These are phyloP conservation scores for Reticulitermes lucifugus DNA, from an alignment of 2,888 invertebrate genomes.

Conservation along the genomic window DNA sequence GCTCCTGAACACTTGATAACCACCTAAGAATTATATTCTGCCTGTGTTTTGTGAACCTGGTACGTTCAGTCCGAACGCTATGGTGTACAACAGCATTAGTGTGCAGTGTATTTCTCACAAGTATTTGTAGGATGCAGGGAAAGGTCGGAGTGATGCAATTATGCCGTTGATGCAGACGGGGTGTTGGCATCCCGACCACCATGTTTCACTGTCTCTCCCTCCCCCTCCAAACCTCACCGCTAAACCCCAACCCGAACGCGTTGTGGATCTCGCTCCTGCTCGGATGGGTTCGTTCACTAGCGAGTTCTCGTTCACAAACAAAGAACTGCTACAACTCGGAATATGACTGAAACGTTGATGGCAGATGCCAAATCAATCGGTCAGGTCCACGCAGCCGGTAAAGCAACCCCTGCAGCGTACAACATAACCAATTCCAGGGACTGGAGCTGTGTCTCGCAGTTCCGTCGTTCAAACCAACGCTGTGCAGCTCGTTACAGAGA, in stretches of 20 bases:
- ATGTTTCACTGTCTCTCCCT: background rate
- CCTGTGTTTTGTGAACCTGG: no score
- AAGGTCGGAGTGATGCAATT: background rate
- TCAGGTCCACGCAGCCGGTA: background rate
- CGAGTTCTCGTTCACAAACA: conserved; percentile 15
- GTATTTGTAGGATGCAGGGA: background rate
- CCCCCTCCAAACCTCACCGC: background rate
- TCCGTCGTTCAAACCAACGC: background rate
- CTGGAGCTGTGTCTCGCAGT: background rate
- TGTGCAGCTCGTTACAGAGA: background rate
- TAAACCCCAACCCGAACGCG: background rate
- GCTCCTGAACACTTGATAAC: no score
- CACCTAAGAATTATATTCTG: no score
- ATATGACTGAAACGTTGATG: conserved; percentile 9
- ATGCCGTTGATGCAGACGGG: conserved; percentile 22
- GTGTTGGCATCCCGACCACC: background rate
- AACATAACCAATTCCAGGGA: background rate
- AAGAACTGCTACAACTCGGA: conserved; percentile 32
- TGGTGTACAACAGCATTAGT: no score
- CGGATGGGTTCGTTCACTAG: conserved; percentile 10
- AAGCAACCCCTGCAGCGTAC: background rate
- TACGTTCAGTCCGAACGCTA: no score
- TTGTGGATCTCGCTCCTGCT: background rate
- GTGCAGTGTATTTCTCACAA: no score
- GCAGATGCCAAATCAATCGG: conserved; percentile 22